A percentile compares a stretch with the other conserved stretches of the same genome.
Evolutionary conservation across 2,797 vertebrate genomes (phyloP).

Genomic region (Coregonus sp.): DNA sequence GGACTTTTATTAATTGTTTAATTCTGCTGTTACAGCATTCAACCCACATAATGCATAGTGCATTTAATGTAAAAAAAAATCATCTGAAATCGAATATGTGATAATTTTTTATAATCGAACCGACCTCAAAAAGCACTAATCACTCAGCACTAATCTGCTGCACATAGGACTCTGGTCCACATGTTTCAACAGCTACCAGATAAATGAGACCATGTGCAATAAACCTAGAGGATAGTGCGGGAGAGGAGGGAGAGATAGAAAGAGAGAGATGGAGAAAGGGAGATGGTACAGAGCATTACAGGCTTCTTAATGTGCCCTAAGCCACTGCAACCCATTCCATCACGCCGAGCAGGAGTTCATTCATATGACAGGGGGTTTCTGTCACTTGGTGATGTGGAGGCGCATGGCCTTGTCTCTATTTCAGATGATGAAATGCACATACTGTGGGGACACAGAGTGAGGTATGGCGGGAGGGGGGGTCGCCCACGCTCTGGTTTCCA

Average conservation of each 20-base stretch:
- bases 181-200: constrained; percentile 70
- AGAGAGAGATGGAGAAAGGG: background rate
- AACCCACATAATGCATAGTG: no score
- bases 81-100: no score
- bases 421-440: constrained; percentile 62
- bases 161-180: constrained; percentile 14
- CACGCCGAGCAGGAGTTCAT: constrained; percentile 61
- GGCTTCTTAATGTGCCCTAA: constrained; percentile 53
- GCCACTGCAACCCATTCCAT: constrained; percentile 61
- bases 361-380: constrained; percentile 68
- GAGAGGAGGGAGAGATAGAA: constrained; percentile 7
- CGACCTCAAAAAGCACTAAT: no score
- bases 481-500: constrained; percentile 35
- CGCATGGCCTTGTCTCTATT: constrained; percentile 59
- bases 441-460: constrained; percentile 24
- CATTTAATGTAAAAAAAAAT: no score
- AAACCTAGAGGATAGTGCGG: constrained; percentile 54
- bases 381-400: constrained; percentile 56
- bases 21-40: no score
- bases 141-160: no score
- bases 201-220: constrained; percentile 67
- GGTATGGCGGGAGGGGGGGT: constrained; percentile 19
- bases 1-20: no score
- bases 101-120: no score
- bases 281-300: background rate